Percentiles rank a stretch among this genome's conserved stretches.
These are phyloP conservation scores for Aphelinus atriplicis DNA, from an alignment of 1,140 invertebrate genomes.

Conservation along the genomic window DNA sequence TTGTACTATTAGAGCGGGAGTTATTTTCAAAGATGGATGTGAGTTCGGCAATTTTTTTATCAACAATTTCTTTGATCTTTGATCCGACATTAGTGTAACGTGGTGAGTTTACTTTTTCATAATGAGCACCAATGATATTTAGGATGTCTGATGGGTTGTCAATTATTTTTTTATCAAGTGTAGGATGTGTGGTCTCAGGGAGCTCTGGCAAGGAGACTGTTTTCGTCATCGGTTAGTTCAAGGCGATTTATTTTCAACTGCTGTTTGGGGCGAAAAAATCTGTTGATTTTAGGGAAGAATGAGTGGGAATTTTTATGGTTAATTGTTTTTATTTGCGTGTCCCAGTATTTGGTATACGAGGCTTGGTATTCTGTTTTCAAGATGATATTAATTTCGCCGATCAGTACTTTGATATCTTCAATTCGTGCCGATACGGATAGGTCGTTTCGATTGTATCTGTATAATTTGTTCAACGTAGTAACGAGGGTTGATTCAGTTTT, in stretches of 20 bases:
- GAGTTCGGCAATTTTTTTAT: too few relatives aligned
- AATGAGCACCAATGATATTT: neutral
- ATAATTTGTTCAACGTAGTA: slow-evolving; percentile 9
- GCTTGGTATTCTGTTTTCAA: neutral
- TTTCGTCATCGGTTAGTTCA: too few relatives aligned
- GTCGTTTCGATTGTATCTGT: neutral
- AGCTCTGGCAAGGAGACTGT: too few relatives aligned
- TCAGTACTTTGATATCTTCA: neutral
- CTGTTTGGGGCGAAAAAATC: slow-evolving; percentile 34
- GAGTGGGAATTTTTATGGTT: slow-evolving; percentile 6
- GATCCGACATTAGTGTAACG: too few relatives aligned
- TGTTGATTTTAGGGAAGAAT: slow-evolving; percentile 39
- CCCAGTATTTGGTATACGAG: slow-evolving; percentile 23
- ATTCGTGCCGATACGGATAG: neutral
- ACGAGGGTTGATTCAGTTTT: slow-evolving; percentile 7
- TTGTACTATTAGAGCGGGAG: neutral
- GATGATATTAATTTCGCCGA: neutral
- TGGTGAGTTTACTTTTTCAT: neutral
- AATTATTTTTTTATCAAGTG: too few relatives aligned
- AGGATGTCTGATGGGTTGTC: neutral
- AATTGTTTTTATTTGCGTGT: slow-evolving; percentile 32
- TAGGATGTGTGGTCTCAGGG: too few relatives aligned
- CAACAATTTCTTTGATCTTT: too few relatives aligned
- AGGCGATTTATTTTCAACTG: too few relatives aligned
- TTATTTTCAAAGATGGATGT: too few relatives aligned